These are phyloP conservation scores for Sinopyrophorus schimmeli DNA, from an alignment of 2,888 invertebrate genomes.

Conservation along the genomic window DNA sequence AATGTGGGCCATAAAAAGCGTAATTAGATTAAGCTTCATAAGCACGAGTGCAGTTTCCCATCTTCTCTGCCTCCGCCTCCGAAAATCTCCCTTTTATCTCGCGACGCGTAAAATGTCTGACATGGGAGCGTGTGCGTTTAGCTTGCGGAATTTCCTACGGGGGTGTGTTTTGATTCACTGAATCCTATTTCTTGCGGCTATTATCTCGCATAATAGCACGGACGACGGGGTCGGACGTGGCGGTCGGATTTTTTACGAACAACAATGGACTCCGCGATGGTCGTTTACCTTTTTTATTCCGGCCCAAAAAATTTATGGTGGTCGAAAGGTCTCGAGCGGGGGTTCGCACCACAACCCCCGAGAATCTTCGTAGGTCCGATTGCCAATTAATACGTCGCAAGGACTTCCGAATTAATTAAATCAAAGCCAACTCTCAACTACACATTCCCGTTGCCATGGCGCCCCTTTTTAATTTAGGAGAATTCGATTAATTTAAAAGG, in stretches of 20 bases:
- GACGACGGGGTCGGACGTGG: slow-evolving; percentile 4
- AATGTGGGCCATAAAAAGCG: background rate
- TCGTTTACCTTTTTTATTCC: too few relatives aligned
- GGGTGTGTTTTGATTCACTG: slow-evolving; percentile 48
- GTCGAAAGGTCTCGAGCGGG: too few relatives aligned
- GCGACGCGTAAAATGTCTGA: slow-evolving; percentile 50
- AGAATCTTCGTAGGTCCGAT: too few relatives aligned
- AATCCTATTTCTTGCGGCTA: slow-evolving; percentile 42
- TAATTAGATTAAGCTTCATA: slow-evolving; percentile 1
- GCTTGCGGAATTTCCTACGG: slow-evolving; percentile 42
- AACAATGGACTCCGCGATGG: slow-evolving; percentile 18
- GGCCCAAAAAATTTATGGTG: too few relatives aligned
- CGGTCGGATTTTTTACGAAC: slow-evolving; percentile 10
- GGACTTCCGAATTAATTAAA: too few relatives aligned
- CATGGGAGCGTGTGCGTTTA: slow-evolving; percentile 47
- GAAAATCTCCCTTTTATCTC: slow-evolving; percentile 45
- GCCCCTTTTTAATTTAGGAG: too few relatives aligned
- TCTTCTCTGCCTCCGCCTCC: slow-evolving; percentile 35
- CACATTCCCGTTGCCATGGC: too few relatives aligned
- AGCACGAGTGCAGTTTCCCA: slow-evolving; percentile 8
- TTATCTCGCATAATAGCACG: slow-evolving; percentile 44
- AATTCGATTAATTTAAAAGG: too few relatives aligned
- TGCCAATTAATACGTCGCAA: too few relatives aligned
- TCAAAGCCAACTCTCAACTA: too few relatives aligned
- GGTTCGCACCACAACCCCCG: too few relatives aligned